Evolutionary conservation across 2,888 invertebrate genomes (phyloP).

Genomic region (Aleiodes testaceus): DNA sequence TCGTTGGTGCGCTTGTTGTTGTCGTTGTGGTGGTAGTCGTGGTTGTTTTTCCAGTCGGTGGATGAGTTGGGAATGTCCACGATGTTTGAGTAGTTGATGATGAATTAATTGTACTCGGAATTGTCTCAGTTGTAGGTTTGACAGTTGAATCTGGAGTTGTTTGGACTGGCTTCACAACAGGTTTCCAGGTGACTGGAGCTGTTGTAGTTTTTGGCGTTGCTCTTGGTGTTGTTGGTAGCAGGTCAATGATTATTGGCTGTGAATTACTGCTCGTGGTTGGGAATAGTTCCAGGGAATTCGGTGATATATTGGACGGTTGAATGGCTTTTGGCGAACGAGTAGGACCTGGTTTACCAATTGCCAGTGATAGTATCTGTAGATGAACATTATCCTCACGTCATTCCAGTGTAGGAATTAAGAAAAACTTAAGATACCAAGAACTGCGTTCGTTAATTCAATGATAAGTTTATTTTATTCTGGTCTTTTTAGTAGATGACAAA

Average conservation of each 20-base stretch:
- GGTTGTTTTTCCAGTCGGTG: constrained; percentile 47
- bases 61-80: constrained; percentile 45
- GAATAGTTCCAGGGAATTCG: constrained; percentile 56
- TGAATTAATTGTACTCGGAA: constrained; percentile 40
- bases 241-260: constrained; percentile 62
- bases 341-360: constrained; percentile 62
- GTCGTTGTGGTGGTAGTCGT: constrained; percentile 13
- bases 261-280: constrained; percentile 49
- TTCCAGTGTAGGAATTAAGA: constrained; percentile 7
- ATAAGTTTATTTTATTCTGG: too few relatives aligned
- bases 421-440: background rate
- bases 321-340: constrained; percentile 69
- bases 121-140: constrained; percentile 38
- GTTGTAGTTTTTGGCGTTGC: constrained; percentile 45
- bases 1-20: constrained; percentile 44
- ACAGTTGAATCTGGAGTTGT: constrained; percentile 40
- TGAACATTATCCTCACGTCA: background rate
- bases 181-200: constrained; percentile 54
- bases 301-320: constrained; percentile 54
- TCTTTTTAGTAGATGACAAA: too few relatives aligned
- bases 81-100: constrained; percentile 44
- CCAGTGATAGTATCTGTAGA: constrained; percentile 66
- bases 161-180: constrained; percentile 49
- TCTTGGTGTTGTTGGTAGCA: constrained; percentile 56
- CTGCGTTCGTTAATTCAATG: too few relatives aligned